Conservation (phyloP, 1,140 invertebrate species). For the Meloidogyne hapla region DNA sequence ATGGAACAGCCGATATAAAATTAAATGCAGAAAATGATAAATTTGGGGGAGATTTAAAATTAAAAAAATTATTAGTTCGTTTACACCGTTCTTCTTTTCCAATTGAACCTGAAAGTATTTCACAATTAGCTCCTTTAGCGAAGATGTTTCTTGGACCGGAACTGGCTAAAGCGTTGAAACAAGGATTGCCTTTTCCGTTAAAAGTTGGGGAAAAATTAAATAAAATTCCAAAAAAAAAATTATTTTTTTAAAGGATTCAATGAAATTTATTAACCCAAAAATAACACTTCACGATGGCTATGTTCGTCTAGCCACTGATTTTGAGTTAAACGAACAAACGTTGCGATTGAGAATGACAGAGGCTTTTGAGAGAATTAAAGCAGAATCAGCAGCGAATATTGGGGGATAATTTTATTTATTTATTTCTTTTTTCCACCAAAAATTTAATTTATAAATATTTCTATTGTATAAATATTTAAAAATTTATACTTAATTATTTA, state of each 20-base stretch:
- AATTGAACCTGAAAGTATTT: conserved; percentile 57
- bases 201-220: conserved; percentile 38
- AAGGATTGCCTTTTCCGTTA: conserved; percentile 60
- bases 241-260: conserved; percentile 49
- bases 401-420: not conserved
- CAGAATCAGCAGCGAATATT: not conserved
- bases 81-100: conserved; percentile 58
- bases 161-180: conserved; percentile 55
- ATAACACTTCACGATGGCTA: conserved; percentile 59
- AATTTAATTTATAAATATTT: conserved; percentile 7
- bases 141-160: conserved; percentile 63
- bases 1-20: conserved; percentile 59
- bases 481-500: not conserved
- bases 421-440: not conserved
- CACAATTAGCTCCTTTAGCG: conserved; percentile 58
- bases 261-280: conserved; percentile 55
- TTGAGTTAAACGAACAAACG: conserved; percentile 50
- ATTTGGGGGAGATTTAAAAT: conserved; percentile 57
- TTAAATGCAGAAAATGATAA: conserved; percentile 54
- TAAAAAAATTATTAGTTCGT: conserved; percentile 56
- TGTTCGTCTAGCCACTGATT: conserved; percentile 58
- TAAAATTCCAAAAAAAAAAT: too few species aligned
- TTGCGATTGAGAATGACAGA: conserved; percentile 50
- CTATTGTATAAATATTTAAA: not conserved
- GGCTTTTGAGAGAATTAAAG: conserved; percentile 57